A percentile compares a stretch with the other conserved stretches of the same genome.
phyloP scores from a whole-genome alignment of 2,888 invertebrate genomes.

The Pseudoips prasinana region DNA sequence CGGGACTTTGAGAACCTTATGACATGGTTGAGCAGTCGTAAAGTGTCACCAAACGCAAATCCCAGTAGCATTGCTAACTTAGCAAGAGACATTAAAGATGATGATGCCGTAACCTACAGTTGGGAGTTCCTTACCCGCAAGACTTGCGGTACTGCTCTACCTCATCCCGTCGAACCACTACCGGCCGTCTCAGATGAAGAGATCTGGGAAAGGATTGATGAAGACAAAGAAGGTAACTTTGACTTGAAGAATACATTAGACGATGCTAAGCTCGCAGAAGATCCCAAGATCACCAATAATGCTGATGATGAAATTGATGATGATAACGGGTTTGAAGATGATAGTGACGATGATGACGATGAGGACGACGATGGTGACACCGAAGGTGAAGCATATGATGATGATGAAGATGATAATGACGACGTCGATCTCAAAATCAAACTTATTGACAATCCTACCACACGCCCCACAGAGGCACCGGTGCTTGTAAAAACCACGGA shows the following conservation, averaged over 20 bases:
- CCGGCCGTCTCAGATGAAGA: constrained; percentile 68
- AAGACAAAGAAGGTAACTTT: constrained; percentile 62
- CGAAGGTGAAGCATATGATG: constrained; percentile 47
- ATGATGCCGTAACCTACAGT: constrained; percentile 56
- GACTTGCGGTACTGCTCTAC: constrained; percentile 58
- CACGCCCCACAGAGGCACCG: constrained; percentile 17
- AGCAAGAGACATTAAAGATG: constrained; percentile 59
- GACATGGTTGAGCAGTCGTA: constrained; percentile 82
- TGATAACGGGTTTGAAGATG: constrained; percentile 57
- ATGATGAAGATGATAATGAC: constrained; percentile 42
- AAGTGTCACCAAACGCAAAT: constrained; percentile 78
- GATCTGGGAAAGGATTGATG: constrained; percentile 73
- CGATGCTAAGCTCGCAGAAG: constrained; percentile 62
- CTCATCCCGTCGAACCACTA: constrained; percentile 60
- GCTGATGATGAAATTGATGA: constrained; percentile 51
- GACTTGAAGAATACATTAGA: constrained; percentile 69
- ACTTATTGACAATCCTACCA: constrained; percentile 53
- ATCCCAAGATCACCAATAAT: constrained; percentile 36
- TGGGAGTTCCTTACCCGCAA: constrained; percentile 75
- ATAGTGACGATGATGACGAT: constrained; percentile 58
- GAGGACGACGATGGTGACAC: constrained; percentile 62
- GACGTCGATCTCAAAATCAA: constrained; percentile 68
- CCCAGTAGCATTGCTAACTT: constrained; percentile 65
- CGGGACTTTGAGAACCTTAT: constrained; percentile 85
- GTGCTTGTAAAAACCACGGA: constrained; percentile 17